Percentiles rank a stretch among this genome's conserved stretches.
Conservation (phyloP, 1,140 invertebrate genomes). For the Phocides pigmalion region DNA sequence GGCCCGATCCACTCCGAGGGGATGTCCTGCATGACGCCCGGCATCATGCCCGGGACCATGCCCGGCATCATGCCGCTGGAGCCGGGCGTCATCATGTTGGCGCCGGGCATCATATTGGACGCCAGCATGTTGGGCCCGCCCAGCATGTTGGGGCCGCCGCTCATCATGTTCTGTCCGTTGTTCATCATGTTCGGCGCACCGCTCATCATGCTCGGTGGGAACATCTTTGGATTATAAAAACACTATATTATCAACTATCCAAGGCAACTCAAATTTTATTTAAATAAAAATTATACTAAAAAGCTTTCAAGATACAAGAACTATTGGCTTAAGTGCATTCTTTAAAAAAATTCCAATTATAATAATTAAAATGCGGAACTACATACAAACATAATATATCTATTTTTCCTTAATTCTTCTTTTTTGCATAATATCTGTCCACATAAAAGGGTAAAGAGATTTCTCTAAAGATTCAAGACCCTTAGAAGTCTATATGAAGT, state of each 20-base stretch:
- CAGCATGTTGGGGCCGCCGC: slow-evolving; percentile 26
- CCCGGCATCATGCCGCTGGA: slow-evolving; percentile 38
- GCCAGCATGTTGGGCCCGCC: slow-evolving; percentile 35
- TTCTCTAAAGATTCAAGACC: too few species aligned
- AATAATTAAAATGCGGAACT: too few species aligned
- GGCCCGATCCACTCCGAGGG: slow-evolving; percentile 50
- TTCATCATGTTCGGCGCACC: slow-evolving; percentile 39
- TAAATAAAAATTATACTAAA: too few species aligned
- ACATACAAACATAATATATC: too few species aligned
- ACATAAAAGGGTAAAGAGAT: too few species aligned
- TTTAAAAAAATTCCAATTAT: too few species aligned
- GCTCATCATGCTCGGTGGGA: slow-evolving; percentile 56
- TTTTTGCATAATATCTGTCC: too few species aligned
- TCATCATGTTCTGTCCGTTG: slow-evolving; percentile 40
- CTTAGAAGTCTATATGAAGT: too few species aligned
- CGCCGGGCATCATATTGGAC: slow-evolving; percentile 48
- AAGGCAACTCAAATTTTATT: too few species aligned
- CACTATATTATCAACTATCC: not conserved
- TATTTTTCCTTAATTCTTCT: too few species aligned
- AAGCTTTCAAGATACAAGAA: too few species aligned
- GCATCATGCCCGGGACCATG: slow-evolving; percentile 41
- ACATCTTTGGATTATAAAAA: slow-evolving; percentile 65
- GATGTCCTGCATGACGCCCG: slow-evolving; percentile 47
- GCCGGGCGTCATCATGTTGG: slow-evolving; percentile 41
- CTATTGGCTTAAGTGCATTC: too few species aligned